Evolutionary conservation across 92 coral and sea anemone genomes (phyloP).

Genomic region (Montipora capitata): DNA sequence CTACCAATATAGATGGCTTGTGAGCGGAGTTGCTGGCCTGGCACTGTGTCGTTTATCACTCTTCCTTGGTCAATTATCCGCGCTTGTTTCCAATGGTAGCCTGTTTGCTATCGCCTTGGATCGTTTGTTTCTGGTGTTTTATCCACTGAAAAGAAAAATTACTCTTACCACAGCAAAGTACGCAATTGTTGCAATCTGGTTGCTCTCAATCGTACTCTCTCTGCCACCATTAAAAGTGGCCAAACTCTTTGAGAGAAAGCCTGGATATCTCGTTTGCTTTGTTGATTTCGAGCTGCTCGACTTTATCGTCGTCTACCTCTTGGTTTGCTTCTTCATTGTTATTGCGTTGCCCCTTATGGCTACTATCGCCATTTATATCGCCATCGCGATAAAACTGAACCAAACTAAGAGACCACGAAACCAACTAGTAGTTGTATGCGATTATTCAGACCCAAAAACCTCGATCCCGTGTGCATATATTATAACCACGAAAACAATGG

Average conservation of each 20-base stretch:
- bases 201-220: constrained; percentile 45
- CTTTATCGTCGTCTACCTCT: constrained; percentile 17
- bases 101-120: constrained; percentile 75
- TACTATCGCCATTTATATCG: constrained; percentile 64
- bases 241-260: neutral
- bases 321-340: constrained; percentile 32
- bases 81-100: constrained; percentile 70
- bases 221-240: constrained; percentile 60
- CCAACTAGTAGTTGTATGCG: no score
- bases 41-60: constrained; percentile 59
- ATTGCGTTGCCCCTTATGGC: constrained; percentile 66
- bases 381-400: constrained; percentile 74
- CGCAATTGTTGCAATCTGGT: constrained; percentile 56
- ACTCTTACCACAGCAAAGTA: constrained; percentile 37
- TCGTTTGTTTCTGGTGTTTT: constrained; percentile 80
- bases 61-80: constrained; percentile 57
- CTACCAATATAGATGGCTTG: constrained; percentile 62
- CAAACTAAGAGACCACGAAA: constrained; percentile 72
- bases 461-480: no score
- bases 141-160: constrained; percentile 64
- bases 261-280: constrained; percentile 35
- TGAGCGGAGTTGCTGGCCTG: constrained; percentile 62
- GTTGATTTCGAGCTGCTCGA: neutral
- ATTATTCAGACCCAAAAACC: no score
- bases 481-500: no score